Base-by-base conservation (phyloP, 2,113 vertebrate species). In the Mobula birostris region DNA sequence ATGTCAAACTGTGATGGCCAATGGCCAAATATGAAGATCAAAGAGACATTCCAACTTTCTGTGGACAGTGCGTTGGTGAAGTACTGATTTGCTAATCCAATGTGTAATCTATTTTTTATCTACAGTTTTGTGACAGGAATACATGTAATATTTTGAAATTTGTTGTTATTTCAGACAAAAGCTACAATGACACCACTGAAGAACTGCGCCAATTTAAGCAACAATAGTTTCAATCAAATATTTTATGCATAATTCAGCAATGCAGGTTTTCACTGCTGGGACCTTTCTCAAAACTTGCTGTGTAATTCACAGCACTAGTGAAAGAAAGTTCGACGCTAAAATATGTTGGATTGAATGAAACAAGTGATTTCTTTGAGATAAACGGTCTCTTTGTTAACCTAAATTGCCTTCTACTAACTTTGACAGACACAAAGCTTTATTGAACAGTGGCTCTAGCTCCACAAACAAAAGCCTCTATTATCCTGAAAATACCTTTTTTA, bases 371-470 rank as follows among this genome's bases (percentile, higher is more conserved):
- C 68, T 70, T 48, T 78, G 63, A 93, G 96, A 97, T 95, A 97
- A 96, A 96, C 95, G 94, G 95, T 94, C 94, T 96, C 96, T 97
- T 98, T 97, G 96, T 97, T 96, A 95, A 94, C 94, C 95, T 95
- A 95, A 95, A 96, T 97, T 96, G 97, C 96, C 97, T 97, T 98
- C 97, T 98, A 97, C 98, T 95, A 85, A 15, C 93, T 96, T 95
- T 97, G 98, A 97, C 97, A 97, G 96, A 96, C 97, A 97, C 98
- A 98, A 98, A 96, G 97, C 96, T 97, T 94, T 58, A 90, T 96
- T 98, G 97, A 99, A 98, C 98, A 98, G 98, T 97, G 97, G 97
- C 97, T 96, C 95, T 95, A 95, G 96, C 97, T 96, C 96, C 96
- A 96, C 95, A 97, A 96, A 97, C 94, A 95, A 96, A 95, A 95